A percentile compares a stretch with the other conserved stretches of the same genome.
Evolutionary conservation across 1,140 invertebrate species (phyloP).

Genomic region (Cephus cinctus): DNA sequence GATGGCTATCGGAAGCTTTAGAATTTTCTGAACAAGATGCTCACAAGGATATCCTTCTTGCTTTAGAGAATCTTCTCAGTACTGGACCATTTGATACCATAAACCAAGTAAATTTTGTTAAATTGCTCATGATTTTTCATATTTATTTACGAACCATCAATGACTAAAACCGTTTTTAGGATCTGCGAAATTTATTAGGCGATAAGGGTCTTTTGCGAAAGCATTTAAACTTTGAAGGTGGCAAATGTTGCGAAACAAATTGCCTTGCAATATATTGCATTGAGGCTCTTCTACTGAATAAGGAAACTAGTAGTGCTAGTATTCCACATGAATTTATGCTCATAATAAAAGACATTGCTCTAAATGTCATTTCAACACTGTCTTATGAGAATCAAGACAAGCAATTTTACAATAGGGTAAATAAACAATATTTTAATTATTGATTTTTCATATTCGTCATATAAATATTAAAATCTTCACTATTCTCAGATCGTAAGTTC

Average conservation of each 20-base stretch:
- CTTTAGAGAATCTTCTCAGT: constrained; percentile 35
- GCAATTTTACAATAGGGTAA: constrained; percentile 39
- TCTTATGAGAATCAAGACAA: constrained; percentile 27
- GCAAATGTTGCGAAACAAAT: constrained; percentile 37
- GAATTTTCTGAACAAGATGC: constrained; percentile 26
- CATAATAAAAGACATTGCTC: constrained; percentile 30
- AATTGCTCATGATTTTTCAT: constrained; percentile 9
- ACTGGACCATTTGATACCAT: constrained; percentile 29
- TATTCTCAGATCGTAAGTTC: constrained; percentile 31
- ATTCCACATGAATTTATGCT: constrained; percentile 29
- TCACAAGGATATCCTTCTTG: constrained; percentile 28
- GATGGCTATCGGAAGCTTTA: constrained; percentile 47
- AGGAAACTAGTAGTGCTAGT: constrained; percentile 16
- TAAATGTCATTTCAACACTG: constrained; percentile 30
- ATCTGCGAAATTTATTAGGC: constrained; percentile 32
- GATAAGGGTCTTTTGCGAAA: constrained; percentile 28
- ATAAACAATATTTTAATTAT: background rate
- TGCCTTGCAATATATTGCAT: constrained; percentile 38
- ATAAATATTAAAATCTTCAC: background rate
- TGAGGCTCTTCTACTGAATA: constrained; percentile 39
- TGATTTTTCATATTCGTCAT: constrained; percentile 1
- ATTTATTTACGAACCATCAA: too few species aligned
- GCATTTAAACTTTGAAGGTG: constrained; percentile 23
- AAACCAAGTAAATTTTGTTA: constrained; percentile 27
- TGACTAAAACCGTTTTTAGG: too few species aligned